Evolutionary conservation across 1,140 invertebrate genomes (phyloP).

Genomic region (Druon quercuslanigerum): DNA sequence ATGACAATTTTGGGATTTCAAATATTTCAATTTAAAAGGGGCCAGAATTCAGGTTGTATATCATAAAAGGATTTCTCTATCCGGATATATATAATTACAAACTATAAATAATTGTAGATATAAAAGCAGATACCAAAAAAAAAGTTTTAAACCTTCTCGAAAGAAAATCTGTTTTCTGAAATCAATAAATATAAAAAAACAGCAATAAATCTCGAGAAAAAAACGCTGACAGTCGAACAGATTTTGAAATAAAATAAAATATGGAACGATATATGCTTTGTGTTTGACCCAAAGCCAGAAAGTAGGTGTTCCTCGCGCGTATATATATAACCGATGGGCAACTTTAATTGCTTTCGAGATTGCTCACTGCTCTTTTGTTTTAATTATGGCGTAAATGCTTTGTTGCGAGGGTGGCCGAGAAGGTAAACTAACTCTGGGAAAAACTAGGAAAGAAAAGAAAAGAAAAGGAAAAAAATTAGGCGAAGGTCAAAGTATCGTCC

Average conservation of each 20-base stretch:
- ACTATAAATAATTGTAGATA: no score
- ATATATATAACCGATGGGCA: slow-evolving; percentile 30
- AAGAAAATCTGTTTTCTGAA: no score
- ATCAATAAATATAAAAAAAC: background rate
- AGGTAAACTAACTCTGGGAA: slow-evolving; percentile 41
- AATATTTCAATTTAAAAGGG: no score
- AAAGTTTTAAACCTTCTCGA: no score
- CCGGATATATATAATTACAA: no score
- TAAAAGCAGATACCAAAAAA: no score
- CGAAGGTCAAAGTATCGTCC: slow-evolving; percentile 18
- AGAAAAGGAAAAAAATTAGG: slow-evolving; percentile 28
- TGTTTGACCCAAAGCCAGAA: background rate
- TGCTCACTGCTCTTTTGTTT: slow-evolving; percentile 41
- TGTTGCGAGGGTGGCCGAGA: slow-evolving; percentile 45
- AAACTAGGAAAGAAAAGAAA: slow-evolving; percentile 30
- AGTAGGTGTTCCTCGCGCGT: background rate
- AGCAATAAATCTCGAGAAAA: slow-evolving; percentile 1
- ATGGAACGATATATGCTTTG: background rate
- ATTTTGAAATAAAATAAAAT: background rate
- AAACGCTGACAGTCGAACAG: background rate
- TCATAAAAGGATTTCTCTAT: no score
- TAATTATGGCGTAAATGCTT: slow-evolving; percentile 46
- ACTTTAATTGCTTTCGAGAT: slow-evolving; percentile 41
- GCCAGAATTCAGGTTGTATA: no score
- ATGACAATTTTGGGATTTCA: no score